Base-by-base conservation (phyloP, 2,797 vertebrate genomes). In the Tachyglossus aculeatus region DNA sequence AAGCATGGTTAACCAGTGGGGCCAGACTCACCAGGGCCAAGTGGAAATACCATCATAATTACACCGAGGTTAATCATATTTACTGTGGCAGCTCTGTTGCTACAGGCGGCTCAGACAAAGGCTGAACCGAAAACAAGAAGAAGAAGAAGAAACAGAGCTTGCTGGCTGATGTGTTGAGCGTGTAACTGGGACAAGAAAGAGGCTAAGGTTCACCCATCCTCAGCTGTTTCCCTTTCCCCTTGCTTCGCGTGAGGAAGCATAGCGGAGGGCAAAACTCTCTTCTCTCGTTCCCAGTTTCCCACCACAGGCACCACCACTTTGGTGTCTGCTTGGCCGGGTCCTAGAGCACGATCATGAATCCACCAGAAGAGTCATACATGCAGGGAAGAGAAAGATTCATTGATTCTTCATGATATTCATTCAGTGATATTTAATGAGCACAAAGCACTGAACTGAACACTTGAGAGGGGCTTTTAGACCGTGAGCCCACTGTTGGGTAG, bases 131-230 rank as follows among this genome's bases (percentile, higher is more conserved):
- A 36, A n/a, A n/a, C n/a, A n/a, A n/a, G 60, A 80, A 78, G 80
- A 88, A 78, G 80, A 88, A 86, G 84, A 82, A 88, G 85, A 89
- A 89, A 71, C 85, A 88, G 86, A 86, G 85, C 88, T 87, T 87
- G 37, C 16, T 79, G 72, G 73, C 61, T 90, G 86, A 86, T 86
- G 90, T 91, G 84, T 85, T 79, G 68, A 74, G 80, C 81, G 82
- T 67, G 81, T 83, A 88, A 80, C 84, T 38, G 38, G 78, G 59
- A 53, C 66, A 73, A 87, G 81, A 63, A 71, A 64, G 71, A 67
- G 57, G n/a, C n/a, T n/a, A n/a, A n/a, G n/a, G n/a, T n/a, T n/a
- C n/a, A n/a, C n/a, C n/a, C n/a, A n/a, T n/a, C n/a, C n/a, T n/a
- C n/a, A n/a, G n/a, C n/a, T n/a, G n/a, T n/a, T n/a, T n/a, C n/a